Base-by-base conservation (phyloP, 2,113 vertebrate genomes). In the Lynx canadensis region DNA sequence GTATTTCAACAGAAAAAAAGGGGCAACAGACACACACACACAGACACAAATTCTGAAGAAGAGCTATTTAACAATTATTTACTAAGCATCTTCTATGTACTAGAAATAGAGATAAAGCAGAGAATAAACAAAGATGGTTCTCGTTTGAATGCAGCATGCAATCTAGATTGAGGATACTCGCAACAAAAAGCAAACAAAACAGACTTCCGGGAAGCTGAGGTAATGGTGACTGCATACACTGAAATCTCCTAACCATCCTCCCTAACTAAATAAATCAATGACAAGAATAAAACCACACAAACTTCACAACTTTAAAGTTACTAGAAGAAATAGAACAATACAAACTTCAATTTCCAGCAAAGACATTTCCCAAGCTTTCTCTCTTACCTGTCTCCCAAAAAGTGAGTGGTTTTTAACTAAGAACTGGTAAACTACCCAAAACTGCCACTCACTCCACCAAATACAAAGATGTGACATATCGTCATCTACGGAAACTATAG, bases 1-100 rank as follows among this genome's bases (percentile, higher is more conserved):
- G 60, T 76, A 79, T 92, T 81, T 89, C 41, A 69, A 73, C 19
- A 94, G 65, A 74, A 96, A 92, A 94, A 79, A 41, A 41, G 45
- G 50, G 7, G 48, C 86, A 69, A 41, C 71, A 90, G 3, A 78
- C 27, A 95, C 45, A 55, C 4, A 74, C 3, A 81, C 41, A 41
- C 19, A 69, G 25, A 93, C 41, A 81, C 19, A 71, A 33, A 91
- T 27, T 91, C 66, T 95, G 45, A 80, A 94, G 52, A 90, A 89
- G 57, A 66, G 12, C 38, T 74, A 74, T n/a, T 88, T 10, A 80
- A 69, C n/a, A 84, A 80, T 76, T 55, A 94, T 29, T 71, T 86
- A 74, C 11, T 65, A 45, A 89, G 57, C n/a, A 80, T 89, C 38
- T 38, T 84, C 38, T 85, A 50, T 4, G 25, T 19, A 85, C 69